Conservation (phyloP, 2,888 invertebrate species). For the Trisateles emortualis region DNA sequence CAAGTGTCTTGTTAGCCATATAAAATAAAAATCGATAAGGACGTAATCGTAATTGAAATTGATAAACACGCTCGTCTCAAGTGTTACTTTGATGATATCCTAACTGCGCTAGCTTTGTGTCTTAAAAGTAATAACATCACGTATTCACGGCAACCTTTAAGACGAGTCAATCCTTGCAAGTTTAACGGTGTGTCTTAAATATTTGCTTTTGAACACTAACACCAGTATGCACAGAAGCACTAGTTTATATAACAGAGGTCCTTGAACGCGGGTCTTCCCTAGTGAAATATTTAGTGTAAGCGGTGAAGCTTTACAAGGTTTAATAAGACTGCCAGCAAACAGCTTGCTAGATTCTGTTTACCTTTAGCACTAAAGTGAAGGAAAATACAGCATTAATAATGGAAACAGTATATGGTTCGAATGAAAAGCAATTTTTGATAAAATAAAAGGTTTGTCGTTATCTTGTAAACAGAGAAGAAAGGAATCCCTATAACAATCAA, state of each 20-base stretch:
- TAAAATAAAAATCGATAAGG: too few species aligned
- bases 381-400: too few species aligned
- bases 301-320: background rate
- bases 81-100: background rate
- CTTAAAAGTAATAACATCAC: background rate
- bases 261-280: background rate
- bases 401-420: too few species aligned
- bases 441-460: background rate
- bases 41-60: background rate
- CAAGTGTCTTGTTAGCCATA: background rate
- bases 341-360: background rate
- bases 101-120: background rate
- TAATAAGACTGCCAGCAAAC: background rate
- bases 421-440: background rate
- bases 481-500: constrained; percentile 30
- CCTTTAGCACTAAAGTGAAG: background rate
- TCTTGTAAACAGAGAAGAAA: constrained; percentile 13
- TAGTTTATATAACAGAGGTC: background rate
- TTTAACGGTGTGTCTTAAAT: background rate
- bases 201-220: background rate
- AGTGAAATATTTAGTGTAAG: background rate
- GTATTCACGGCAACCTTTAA: background rate
- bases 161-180: background rate
- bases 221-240: background rate
- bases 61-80: background rate